phyloP scores from a whole-genome alignment of 2,888 invertebrate species.

The Fragum sueziense region DNA sequence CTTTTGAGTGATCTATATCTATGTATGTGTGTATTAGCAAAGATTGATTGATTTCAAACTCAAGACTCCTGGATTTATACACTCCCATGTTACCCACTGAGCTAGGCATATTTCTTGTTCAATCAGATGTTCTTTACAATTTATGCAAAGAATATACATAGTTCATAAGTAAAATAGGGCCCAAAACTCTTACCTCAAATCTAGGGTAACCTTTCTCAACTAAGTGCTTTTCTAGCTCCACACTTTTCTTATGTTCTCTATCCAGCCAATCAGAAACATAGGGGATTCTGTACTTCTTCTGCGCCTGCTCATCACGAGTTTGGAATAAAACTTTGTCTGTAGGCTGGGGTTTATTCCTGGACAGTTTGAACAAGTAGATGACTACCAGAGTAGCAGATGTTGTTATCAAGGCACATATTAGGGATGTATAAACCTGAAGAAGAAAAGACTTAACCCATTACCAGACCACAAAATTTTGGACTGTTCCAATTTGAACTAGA shows the following conservation, averaged over 20 bases:
- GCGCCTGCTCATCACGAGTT: constrained; percentile 4
- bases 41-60: too few relatives aligned
- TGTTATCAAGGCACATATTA: constrained; percentile 62
- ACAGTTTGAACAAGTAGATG: constrained; percentile 64
- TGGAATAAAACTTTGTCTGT: constrained; percentile 31
- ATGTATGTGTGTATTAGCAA: too few relatives aligned
- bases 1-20: too few relatives aligned
- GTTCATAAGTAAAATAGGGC: too few relatives aligned
- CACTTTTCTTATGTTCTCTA: constrained; percentile 55
- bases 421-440: constrained; percentile 58
- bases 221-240: constrained; percentile 61
- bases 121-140: too few relatives aligned
- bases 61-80: too few relatives aligned
- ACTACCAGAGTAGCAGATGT: constrained; percentile 58
- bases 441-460: too few relatives aligned
- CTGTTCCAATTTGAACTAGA: too few relatives aligned
- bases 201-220: constrained; percentile 58
- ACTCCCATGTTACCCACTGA: too few relatives aligned
- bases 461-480: too few relatives aligned
- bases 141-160: too few relatives aligned
- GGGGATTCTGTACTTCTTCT: constrained; percentile 52
- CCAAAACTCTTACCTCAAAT: constrained; percentile 42
- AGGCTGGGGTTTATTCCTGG: constrained; percentile 43
- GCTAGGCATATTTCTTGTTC: too few relatives aligned
- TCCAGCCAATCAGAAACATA: constrained; percentile 60